These are phyloP conservation scores for Gadopsis bispinosus DNA, from an alignment of 2,797 vertebrate species.

Conservation along the genomic window DNA sequence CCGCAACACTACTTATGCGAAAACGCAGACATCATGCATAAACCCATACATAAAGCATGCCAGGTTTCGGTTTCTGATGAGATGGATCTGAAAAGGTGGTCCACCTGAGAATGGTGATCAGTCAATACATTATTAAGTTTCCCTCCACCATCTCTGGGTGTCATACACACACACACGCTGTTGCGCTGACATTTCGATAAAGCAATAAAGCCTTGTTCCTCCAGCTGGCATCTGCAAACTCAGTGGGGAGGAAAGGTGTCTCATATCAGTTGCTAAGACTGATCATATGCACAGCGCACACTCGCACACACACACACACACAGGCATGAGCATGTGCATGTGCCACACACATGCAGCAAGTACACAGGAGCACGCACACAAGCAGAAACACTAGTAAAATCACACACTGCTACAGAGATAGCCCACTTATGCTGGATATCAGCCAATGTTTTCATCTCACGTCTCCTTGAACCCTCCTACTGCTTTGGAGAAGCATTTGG, in stretches of 20 bases:
- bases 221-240: conserved; percentile 78
- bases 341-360: conserved; percentile 20
- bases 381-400: conserved; percentile 30
- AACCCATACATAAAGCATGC: conserved; percentile 53
- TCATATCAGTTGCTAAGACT: conserved; percentile 64
- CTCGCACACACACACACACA: conserved; percentile 15
- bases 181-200: conserved; percentile 77
- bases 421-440: conserved; percentile 49
- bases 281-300: conserved; percentile 44
- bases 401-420: conserved; percentile 35
- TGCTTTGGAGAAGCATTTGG: conserved; percentile 60
- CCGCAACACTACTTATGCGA: conserved; percentile 9
- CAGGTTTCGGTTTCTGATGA: conserved; percentile 41
- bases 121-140: conserved; percentile 68
- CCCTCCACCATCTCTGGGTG: conserved; percentile 41
- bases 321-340: conserved; percentile 14
- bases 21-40: conserved; percentile 5
- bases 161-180: conserved; percentile 46
- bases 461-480: conserved; percentile 58
- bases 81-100: conserved; percentile 46
- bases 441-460: conserved; percentile 73
- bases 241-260: conserved; percentile 72
- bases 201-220: conserved; percentile 76
- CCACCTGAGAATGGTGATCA: conserved; percentile 46
- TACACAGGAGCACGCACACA: background rate